Evolutionary conservation across 2,888 invertebrate species (phyloP).

Genomic region (Capitulum mitella): DNA sequence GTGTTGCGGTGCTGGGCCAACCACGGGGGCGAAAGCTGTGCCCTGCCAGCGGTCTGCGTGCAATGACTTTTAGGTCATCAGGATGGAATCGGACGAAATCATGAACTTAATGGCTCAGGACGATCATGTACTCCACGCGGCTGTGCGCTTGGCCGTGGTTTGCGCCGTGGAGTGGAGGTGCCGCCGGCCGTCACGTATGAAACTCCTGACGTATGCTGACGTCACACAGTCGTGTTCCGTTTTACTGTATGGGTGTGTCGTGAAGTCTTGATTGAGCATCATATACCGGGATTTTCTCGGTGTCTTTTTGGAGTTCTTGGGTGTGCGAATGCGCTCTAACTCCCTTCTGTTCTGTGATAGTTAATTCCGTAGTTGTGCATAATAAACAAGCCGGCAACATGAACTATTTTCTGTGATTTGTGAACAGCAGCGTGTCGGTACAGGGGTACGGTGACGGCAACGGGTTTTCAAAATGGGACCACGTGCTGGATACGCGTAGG

Average conservation of each 20-base stretch:
- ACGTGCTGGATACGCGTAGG: no score
- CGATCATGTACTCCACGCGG: neutral
- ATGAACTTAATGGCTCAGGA: neutral
- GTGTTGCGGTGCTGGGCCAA: no score
- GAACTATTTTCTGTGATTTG: no score
- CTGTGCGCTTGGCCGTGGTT: neutral
- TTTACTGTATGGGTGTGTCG: neutral
- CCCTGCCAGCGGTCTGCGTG: no score
- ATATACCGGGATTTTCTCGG: no score
- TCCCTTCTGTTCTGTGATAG: constrained; percentile 6
- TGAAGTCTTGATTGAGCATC: neutral
- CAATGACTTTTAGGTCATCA: no score
- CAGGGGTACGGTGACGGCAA: no score
- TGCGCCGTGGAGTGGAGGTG: neutral
- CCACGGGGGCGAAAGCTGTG: no score
- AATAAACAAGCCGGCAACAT: constrained; percentile 3
- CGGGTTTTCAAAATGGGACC: no score
- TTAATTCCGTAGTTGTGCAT: neutral
- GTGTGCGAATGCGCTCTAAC: neutral
- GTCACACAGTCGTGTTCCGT: neutral
- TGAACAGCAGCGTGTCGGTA: no score
- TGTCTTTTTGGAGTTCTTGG: neutral
- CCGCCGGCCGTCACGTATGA: neutral
- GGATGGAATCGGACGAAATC: neutral
- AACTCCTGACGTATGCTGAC: neutral